Evolutionary conservation across 92 coral and sea anemone species (phyloP).

Genomic region (Heteractis magnifica): DNA sequence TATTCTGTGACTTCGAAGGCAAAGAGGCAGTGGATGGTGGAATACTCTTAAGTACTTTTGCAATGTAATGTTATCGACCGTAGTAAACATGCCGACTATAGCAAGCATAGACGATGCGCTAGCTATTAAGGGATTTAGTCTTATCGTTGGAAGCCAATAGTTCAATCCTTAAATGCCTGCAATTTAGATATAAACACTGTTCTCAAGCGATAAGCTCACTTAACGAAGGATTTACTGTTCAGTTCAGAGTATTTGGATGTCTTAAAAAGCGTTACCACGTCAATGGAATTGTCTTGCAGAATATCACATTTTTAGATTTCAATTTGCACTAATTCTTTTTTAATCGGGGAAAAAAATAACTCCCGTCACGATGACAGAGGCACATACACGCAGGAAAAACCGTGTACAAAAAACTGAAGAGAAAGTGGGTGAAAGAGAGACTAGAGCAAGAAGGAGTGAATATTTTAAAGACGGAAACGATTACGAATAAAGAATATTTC

Average conservation of each 20-base stretch:
- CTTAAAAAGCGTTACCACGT: not conserved
- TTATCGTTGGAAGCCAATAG: not conserved
- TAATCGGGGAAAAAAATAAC: too few species aligned
- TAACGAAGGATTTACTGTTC: constrained; percentile 2
- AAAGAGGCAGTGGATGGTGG: not conserved
- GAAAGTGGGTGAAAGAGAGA: not conserved
- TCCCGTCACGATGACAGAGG: not conserved
- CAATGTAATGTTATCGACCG: not conserved
- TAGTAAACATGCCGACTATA: not conserved
- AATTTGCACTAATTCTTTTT: not conserved
- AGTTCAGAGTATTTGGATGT: not conserved
- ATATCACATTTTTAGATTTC: not conserved
- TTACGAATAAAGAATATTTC: not conserved
- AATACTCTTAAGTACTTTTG: not conserved
- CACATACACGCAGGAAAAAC: not conserved
- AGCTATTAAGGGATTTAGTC: not conserved
- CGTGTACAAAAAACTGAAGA: not conserved
- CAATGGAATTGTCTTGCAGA: not conserved
- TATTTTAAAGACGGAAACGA: not conserved
- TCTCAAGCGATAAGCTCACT: not conserved
- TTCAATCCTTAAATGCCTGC: not conserved
- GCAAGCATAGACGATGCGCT: not conserved
- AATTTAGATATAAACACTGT: constrained; percentile 4
- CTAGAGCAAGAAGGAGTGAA: not conserved
- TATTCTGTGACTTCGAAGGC: too few species aligned